A percentile compares a stretch with the other conserved stretches of the same genome.
phyloP scores from a whole-genome alignment of 2,113 vertebrate species.

The Electrona antarctica region DNA sequence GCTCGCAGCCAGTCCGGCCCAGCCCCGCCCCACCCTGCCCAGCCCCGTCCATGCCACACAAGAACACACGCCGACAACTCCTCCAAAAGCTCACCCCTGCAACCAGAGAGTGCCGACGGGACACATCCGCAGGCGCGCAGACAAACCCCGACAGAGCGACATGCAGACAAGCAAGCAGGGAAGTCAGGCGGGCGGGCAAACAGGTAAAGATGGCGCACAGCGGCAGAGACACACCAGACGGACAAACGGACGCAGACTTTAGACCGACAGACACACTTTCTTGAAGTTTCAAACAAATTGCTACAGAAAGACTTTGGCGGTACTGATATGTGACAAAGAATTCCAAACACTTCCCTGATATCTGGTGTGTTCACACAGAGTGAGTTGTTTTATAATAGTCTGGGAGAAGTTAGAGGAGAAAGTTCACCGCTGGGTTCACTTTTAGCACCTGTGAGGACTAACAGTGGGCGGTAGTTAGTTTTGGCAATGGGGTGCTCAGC shows the following conservation, averaged over 20 bases:
- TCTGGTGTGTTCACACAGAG: constrained; percentile 22
- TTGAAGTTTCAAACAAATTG: constrained; percentile 5
- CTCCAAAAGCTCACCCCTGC: constrained; percentile 39
- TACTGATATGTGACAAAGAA: neutral
- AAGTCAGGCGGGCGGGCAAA: neutral
- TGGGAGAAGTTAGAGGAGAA: constrained; percentile 35
- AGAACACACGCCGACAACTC: constrained; percentile 27
- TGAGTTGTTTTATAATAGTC: constrained; percentile 21
- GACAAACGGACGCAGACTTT: neutral
- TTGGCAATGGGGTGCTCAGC: constrained; percentile 27
- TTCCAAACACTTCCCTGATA: neutral
- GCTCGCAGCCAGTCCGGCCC: constrained; percentile 53
- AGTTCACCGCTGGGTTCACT: constrained; percentile 46
- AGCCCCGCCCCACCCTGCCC: constrained; percentile 22
- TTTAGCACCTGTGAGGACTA: constrained; percentile 65
- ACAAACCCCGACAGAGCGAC: neutral
- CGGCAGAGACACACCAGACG: neutral
- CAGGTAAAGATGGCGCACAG: neutral
- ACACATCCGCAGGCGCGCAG: neutral
- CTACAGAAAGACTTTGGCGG: neutral
- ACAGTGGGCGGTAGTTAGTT: constrained; percentile 54
- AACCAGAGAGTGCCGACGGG: constrained; percentile 28
- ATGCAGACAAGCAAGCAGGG: neutral
- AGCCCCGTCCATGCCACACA: constrained; percentile 53
- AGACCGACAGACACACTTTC: neutral